A percentile compares a stretch with the other conserved stretches of the same genome.
phyloP scores from a whole-genome alignment of 2,888 invertebrate species.

The Eremobia ochroleuca region DNA sequence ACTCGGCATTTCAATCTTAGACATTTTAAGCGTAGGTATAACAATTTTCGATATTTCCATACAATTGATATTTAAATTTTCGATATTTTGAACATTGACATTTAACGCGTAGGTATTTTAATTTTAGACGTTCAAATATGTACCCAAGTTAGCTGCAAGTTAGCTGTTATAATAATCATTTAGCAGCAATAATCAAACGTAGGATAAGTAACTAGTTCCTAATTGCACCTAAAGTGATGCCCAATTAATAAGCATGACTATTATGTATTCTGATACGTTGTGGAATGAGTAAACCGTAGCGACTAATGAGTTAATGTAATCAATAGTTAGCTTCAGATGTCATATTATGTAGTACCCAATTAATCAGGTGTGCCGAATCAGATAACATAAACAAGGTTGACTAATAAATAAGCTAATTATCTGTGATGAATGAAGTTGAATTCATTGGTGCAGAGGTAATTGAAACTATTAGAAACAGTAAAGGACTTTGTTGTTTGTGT shows the following conservation, averaged over 20 bases:
- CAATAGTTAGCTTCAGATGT: background rate
- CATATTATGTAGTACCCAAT: constrained; percentile 22
- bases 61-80: too few species aligned
- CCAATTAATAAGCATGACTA: constrained; percentile 5
- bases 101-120: too few species aligned
- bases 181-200: background rate
- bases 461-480: constrained; percentile 13
- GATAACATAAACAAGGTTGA: constrained; percentile 31
- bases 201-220: background rate
- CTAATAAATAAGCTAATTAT: constrained; percentile 36
- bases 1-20: too few species aligned
- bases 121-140: too few species aligned
- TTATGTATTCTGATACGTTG: constrained; percentile 8
- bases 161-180: background rate
- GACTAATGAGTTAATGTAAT: constrained; percentile 37
- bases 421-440: constrained; percentile 13
- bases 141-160: background rate
- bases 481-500: too few species aligned
- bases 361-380: constrained; percentile 10
- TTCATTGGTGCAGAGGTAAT: constrained; percentile 21
- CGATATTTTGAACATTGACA: too few species aligned
- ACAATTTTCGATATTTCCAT: too few species aligned
- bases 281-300: constrained; percentile 5
- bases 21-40: too few species aligned
- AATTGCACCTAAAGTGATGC: constrained; percentile 13